phyloP scores from a whole-genome alignment of 1,140 invertebrate species.

The Diplogasteroides magnus region DNA sequence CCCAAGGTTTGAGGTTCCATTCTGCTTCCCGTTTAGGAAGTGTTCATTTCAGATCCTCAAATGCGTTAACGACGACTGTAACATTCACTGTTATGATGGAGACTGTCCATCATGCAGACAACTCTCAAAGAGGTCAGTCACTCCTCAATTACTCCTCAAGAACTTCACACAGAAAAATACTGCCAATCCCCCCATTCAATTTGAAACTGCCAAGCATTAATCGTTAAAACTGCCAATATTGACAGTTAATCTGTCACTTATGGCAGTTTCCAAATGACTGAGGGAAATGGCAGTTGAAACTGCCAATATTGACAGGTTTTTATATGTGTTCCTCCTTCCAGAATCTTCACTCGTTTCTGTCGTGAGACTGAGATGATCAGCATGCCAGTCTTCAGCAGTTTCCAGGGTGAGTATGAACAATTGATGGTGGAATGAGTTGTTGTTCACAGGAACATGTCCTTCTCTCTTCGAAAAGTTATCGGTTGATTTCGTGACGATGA shows the following conservation, averaged over 20 bases:
- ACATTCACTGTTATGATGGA: slow-evolving; percentile 32
- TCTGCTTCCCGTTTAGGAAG: not conserved
- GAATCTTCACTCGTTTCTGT: not conserved
- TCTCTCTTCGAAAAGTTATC: not conserved
- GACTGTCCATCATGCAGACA: slow-evolving; percentile 29
- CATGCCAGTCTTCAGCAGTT: not conserved
- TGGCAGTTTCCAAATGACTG: too few relatives aligned
- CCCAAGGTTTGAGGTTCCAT: not conserved
- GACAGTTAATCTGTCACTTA: too few relatives aligned
- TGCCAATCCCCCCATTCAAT: not conserved
- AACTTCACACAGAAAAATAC: not conserved
- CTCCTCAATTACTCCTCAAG: not conserved
- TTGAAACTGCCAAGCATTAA: too few relatives aligned
- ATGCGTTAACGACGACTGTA: slow-evolving; percentile 24
- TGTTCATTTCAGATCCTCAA: slow-evolving; percentile 13
- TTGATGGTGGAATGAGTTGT: not conserved
- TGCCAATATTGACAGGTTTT: too few relatives aligned
- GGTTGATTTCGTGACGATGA: not conserved
- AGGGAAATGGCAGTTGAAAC: too few relatives aligned
- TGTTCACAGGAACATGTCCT: not conserved
- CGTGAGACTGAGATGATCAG: not conserved
- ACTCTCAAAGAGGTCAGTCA: slow-evolving; percentile 13
- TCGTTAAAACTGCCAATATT: too few relatives aligned
- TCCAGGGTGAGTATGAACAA: not conserved
- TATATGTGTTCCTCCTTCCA: too few relatives aligned